phyloP scores from a whole-genome alignment of 2,797 vertebrate genomes.

The Cirrhinus mrigala region DNA sequence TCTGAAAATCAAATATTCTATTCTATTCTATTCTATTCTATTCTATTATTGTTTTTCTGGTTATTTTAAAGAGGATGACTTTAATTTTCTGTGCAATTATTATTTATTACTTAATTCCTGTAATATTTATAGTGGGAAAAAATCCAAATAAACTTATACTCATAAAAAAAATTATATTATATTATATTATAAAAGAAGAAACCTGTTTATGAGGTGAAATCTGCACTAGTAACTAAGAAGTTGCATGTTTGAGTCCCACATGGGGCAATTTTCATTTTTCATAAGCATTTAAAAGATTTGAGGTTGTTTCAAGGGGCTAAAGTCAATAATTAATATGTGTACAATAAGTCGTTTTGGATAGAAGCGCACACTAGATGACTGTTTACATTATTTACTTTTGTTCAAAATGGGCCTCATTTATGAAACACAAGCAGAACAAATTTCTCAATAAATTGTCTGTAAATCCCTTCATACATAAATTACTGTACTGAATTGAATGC shows the following conservation, averaged over 20 bases:
- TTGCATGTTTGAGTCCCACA: not conserved
- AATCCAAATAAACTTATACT: not conserved
- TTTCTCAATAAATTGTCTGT: not conserved
- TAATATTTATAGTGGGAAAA: not conserved
- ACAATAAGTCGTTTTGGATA: not conserved
- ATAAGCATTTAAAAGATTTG: not conserved
- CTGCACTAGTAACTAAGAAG: not conserved
- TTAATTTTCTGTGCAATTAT: too few relatives aligned
- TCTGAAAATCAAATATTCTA: not conserved
- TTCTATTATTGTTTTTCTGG: not conserved
- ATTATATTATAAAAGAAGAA: not conserved
- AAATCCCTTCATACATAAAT: constrained; percentile 9
- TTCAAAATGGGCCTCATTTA: constrained; percentile 3
- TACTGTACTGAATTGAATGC: not conserved
- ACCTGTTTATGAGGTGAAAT: too few relatives aligned
- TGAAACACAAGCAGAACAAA: constrained; percentile 8
- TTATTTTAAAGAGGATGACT: not conserved
- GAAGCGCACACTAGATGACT: not conserved
- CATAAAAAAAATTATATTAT: not conserved
- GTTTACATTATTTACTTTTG: constrained; percentile 14
- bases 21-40: not conserved
- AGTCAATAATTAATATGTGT: not conserved
- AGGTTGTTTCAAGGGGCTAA: not conserved
- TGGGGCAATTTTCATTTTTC: not conserved
- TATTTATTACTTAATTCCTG: not conserved